Conservation (phyloP, 2,113 vertebrate genomes). For the Syrrhaptes paradoxus region DNA sequence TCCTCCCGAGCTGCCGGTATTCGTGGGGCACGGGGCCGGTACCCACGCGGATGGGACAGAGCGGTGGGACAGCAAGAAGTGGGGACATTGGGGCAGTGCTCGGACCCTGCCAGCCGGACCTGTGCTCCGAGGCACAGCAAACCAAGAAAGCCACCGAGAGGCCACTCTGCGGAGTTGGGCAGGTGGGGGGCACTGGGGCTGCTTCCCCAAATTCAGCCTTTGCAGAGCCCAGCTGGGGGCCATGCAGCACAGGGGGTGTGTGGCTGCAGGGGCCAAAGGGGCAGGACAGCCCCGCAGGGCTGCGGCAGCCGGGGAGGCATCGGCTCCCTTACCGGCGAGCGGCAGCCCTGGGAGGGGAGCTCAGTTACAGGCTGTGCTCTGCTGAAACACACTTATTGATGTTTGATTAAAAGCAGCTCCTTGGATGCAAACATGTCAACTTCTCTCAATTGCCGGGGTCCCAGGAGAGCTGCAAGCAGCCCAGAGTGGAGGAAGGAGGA, state of each 20-base stretch:
- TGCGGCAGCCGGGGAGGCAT: neutral
- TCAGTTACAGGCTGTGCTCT: constrained; percentile 17
- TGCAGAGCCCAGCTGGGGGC: neutral
- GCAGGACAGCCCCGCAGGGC: neutral
- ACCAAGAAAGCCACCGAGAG: fast-evolving
- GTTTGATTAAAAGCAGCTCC: constrained; percentile 66
- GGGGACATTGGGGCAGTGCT: fast-evolving
- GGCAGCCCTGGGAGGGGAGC: neutral
- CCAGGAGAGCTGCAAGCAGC: neutral
- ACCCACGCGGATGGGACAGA: neutral
- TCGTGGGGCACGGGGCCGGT: neutral
- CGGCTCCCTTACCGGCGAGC: neutral
- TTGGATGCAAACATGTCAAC: constrained; percentile 57
- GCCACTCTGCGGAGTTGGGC: neutral
- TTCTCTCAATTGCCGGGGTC: constrained; percentile 12
- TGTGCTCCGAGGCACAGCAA: fast-evolving
- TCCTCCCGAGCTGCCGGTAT: neutral
- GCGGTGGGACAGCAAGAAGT: neutral
- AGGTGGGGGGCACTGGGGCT: neutral
- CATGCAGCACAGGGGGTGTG: neutral
- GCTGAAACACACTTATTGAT: constrained; percentile 55
- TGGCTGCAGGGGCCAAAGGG: fast-evolving
- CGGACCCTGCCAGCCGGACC: fast-evolving
- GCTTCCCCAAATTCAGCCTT: neutral
- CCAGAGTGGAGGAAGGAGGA: neutral